Evolutionary conservation across 2,797 vertebrate genomes (phyloP).

Genomic region (Sebastes itinus): DNA sequence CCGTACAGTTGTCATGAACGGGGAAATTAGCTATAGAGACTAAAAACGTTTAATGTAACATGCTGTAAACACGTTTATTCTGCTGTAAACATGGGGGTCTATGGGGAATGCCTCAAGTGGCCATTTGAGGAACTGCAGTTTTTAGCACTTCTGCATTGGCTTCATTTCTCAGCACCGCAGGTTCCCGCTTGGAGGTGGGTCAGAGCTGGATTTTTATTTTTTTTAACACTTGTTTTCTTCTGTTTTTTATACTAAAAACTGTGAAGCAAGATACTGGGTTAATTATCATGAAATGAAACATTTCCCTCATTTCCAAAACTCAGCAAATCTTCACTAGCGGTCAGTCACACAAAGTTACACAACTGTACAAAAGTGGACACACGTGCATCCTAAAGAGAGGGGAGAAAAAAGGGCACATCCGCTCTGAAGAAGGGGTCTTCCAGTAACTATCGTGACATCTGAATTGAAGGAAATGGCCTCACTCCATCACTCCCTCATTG

Average conservation of each 20-base stretch:
- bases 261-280: background rate
- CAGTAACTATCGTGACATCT: conserved; percentile 22
- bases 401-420: background rate
- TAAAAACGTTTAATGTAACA: no score
- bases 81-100: no score
- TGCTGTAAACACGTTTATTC: no score
- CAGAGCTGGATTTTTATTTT: background rate
- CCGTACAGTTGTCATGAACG: no score
- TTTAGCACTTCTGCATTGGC: no score
- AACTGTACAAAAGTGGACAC: background rate
- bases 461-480: conserved; percentile 17
- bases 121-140: no score
- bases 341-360: background rate
- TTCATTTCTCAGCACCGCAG: no score
- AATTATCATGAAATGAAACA: background rate
- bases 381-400: background rate
- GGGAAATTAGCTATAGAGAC: no score
- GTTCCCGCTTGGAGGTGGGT: background rate
- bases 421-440: conserved; percentile 5
- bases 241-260: background rate
- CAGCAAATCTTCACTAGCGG: background rate
- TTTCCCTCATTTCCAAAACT: background rate
- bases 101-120: no score
- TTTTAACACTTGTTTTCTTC: background rate
- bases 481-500: conserved; percentile 10